Percentiles rank a stretch among this genome's conserved stretches.
phyloP scores from a whole-genome alignment of 2,797 vertebrate species.

The Xenopus petersii region DNA sequence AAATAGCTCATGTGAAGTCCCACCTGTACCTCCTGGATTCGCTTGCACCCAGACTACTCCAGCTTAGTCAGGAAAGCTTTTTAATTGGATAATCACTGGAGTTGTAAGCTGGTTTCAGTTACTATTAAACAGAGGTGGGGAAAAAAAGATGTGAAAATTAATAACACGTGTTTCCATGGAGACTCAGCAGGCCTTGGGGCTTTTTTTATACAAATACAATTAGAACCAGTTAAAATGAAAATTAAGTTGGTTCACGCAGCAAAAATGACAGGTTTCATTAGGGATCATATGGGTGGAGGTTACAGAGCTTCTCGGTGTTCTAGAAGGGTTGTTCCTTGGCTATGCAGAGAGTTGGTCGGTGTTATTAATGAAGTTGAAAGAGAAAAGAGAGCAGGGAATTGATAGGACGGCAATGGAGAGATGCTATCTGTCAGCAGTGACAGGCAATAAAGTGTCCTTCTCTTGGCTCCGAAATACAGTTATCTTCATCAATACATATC shows the following conservation, averaged over 20 bases:
- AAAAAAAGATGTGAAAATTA: not conserved
- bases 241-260: not conserved
- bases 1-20: no score
- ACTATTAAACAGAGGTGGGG: not conserved
- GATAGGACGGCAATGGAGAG: slow-evolving; percentile 42
- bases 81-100: no score
- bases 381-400: slow-evolving; percentile 40
- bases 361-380: slow-evolving; percentile 47
- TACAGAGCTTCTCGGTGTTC: slow-evolving; percentile 9
- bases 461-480: slow-evolving; percentile 45
- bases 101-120: not conserved
- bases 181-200: not conserved
- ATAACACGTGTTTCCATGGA: not conserved
- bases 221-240: not conserved
- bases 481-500: slow-evolving; percentile 48
- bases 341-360: slow-evolving; percentile 33
- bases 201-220: not conserved
- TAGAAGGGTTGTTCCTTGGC: not conserved
- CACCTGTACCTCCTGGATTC: no score
- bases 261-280: slow-evolving; percentile 1
- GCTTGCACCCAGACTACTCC: no score
- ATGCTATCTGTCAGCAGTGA: slow-evolving; percentile 49
- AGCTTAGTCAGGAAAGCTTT: no score
- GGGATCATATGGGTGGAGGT: not conserved
- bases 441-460: slow-evolving; percentile 49